Base-by-base conservation (phyloP, 35 echinoderm and acorn worm genomes). In the Anneissia japonica region DNA sequence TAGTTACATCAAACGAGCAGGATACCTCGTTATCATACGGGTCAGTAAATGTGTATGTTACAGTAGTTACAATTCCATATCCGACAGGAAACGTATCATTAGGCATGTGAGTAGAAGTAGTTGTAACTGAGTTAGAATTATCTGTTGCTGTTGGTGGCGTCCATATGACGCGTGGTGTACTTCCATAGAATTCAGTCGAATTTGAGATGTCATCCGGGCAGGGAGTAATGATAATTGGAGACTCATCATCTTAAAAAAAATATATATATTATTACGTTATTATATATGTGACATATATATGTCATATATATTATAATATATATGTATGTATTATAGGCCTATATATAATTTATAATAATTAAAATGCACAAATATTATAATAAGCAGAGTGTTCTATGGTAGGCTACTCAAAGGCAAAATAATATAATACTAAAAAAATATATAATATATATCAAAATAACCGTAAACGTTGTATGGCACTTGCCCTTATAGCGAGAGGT, bases 31-130 rank as follows among this genome's bases (percentile, higher is more conserved):
- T 87, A 40, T 77, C 74, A 80, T 73, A 43, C 10, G 37, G 72
- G 40, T 92, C 91, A 23, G 85, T 87, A 43, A 83, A 87, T 19
- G 91, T 92, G 74, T 87, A 92, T 40, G 73, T 79, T 26, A 92
- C 91, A 32, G 75, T 37, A 21, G 91, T 92, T 7, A 23, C 11
- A 23, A 64, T 64, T 2, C 14, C 6, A 26, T 11, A 64, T 26
- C 74, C 81, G 30, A 38, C 77, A 7, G 78, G 37, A 39, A 93
- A 93, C 37, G 46, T 39, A 74, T 82, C 82, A 35, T 91, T 87
- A 4, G 94, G 85, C 10, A 46, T 35, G 23, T 31, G n/a, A 1
- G 64, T 51, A 30, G 45, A 72, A 21, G 33, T 38, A 29, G 85
- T 79, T 0, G 37, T 38, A 11, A 83, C 51, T 64, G 21, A 16